phyloP scores from a whole-genome alignment of 2,113 vertebrate species.

The Dissostichus mawsoni region DNA sequence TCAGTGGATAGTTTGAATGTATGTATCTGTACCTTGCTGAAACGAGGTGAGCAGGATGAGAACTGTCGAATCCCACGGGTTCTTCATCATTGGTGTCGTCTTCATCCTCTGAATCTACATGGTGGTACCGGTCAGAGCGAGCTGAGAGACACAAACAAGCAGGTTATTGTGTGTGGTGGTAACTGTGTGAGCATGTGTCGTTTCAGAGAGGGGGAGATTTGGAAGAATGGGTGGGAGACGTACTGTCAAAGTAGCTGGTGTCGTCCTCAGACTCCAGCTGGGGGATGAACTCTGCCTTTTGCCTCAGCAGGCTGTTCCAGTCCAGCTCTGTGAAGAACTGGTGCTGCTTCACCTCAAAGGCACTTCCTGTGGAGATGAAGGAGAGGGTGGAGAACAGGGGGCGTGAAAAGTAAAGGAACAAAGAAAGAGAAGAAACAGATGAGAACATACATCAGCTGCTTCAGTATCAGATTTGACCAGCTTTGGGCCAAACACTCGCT shows the following conservation, averaged over 20 bases:
- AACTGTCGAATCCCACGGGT: constrained; percentile 94
- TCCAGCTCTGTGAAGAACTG: constrained; percentile 94
- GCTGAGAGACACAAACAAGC: constrained; percentile 78
- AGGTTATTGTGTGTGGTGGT: neutral
- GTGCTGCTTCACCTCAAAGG: constrained; percentile 96
- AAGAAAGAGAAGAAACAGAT: neutral
- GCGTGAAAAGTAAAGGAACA: neutral
- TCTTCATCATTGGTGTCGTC: constrained; percentile 97
- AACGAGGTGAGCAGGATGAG: constrained; percentile 96
- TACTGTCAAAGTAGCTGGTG: constrained; percentile 99
- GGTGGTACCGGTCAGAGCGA: constrained; percentile 94
- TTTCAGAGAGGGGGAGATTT: neutral
- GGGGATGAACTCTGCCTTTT: constrained; percentile 98
- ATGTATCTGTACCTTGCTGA: constrained; percentile 89
- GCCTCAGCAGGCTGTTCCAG: constrained; percentile 97
- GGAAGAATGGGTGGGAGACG: neutral
- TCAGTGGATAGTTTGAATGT: neutral
- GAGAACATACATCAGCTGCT: neutral
- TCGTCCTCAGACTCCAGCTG: constrained; percentile 98
- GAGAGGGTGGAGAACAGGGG: neutral
- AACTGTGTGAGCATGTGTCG: neutral
- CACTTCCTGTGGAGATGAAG: constrained; percentile 84
- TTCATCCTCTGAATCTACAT: constrained; percentile 96
- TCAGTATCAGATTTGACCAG: neutral
- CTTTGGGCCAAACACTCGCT: neutral